Percentiles rank a stretch among this genome's conserved stretches.
Conservation (phyloP, 2,888 invertebrate species). For the Agonopterix subpropinquella region DNA sequence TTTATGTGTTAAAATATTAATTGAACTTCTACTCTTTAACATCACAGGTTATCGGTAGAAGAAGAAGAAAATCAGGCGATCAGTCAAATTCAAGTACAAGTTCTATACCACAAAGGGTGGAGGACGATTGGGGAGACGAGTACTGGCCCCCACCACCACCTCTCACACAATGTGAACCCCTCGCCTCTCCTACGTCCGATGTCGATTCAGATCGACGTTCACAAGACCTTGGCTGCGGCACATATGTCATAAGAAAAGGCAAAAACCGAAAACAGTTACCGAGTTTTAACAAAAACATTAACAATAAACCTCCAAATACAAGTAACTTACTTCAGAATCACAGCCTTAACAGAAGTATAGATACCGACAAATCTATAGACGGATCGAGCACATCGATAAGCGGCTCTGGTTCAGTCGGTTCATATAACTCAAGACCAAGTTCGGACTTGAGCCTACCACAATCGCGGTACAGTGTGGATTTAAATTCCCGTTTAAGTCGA, state of each 20-base stretch:
- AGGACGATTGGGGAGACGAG: constrained; percentile 76
- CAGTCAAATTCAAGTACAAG: constrained; percentile 81
- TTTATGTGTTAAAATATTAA: no score
- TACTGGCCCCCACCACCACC: constrained; percentile 86
- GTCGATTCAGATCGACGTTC: constrained; percentile 52
- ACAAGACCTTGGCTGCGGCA: constrained; percentile 75
- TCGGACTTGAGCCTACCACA: constrained; percentile 78
- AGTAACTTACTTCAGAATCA: constrained; percentile 59
- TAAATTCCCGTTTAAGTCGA: constrained; percentile 72
- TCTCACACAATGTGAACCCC: constrained; percentile 77
- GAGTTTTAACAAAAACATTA: constrained; percentile 71
- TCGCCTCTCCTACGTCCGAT: constrained; percentile 82
- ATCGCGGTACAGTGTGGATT: constrained; percentile 74
- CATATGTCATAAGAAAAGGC: constrained; percentile 87
- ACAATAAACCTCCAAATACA: constrained; percentile 45
- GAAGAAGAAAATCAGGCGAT: constrained; percentile 74
- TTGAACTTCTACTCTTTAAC: not conserved
- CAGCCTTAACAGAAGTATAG: constrained; percentile 62
- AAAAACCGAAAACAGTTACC: constrained; percentile 81
- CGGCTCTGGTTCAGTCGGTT: constrained; percentile 71
- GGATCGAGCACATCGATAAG: constrained; percentile 70
- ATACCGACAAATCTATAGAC: constrained; percentile 66
- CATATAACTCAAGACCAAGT: constrained; percentile 78
- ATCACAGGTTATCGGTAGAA: constrained; percentile 73
- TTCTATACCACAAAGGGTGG: constrained; percentile 81